phyloP scores from a whole-genome alignment of 2,888 invertebrate genomes.

The Bhutanitis thaidina region DNA sequence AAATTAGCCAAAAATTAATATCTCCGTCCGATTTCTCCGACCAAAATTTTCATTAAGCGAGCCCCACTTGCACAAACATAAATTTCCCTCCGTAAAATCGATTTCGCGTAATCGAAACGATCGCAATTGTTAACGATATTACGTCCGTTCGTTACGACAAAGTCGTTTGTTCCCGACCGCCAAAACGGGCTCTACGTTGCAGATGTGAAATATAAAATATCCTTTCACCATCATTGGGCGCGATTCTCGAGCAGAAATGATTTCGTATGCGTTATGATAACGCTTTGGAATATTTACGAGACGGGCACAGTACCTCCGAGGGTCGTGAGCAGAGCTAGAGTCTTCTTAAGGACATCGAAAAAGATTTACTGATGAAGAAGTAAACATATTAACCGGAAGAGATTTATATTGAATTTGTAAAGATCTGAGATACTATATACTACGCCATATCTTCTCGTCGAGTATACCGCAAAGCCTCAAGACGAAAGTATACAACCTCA shows the following conservation, averaged over 20 bases:
- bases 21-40: too few species aligned
- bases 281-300: constrained; percentile 6
- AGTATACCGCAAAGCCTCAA: too few species aligned
- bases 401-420: too few species aligned
- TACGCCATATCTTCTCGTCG: too few species aligned
- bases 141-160: background rate
- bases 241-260: constrained; percentile 8
- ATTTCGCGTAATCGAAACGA: background rate
- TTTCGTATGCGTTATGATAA: constrained; percentile 1
- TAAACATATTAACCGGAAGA: too few species aligned
- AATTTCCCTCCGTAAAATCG: too few species aligned
- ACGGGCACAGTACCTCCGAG: background rate
- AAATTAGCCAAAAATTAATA: too few species aligned
- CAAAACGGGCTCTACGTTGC: constrained; percentile 6
- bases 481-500: too few species aligned
- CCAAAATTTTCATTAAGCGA: too few species aligned
- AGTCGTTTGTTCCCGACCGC: background rate
- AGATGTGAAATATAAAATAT: constrained; percentile 8
- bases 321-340: constrained; percentile 4
- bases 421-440: too few species aligned
- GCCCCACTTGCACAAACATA: too few species aligned
- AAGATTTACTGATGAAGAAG: too few species aligned
- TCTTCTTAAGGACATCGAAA: constrained; percentile 4
- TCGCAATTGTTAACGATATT: background rate
- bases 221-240: constrained; percentile 6